Conservation (phyloP, 2,797 vertebrate species). For the Anabas testudineus region DNA sequence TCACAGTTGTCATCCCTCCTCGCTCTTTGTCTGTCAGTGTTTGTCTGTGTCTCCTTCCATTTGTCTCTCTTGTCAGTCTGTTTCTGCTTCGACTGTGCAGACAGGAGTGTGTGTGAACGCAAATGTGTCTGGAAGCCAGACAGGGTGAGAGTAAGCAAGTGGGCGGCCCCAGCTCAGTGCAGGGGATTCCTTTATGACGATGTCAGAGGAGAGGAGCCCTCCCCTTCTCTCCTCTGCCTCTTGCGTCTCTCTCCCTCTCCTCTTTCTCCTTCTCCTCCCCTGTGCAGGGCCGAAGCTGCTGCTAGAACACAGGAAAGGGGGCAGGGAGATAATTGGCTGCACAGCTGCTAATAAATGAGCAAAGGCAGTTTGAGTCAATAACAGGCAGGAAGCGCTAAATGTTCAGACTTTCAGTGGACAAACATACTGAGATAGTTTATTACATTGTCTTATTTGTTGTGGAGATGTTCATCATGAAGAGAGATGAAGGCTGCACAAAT, state of each 20-base stretch:
- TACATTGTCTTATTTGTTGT: conserved; percentile 4
- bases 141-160: conserved; percentile 79
- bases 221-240: conserved; percentile 55
- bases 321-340: conserved; percentile 83
- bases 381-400: conserved; percentile 63
- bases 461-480: not conserved
- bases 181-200: conserved; percentile 89
- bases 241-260: not conserved
- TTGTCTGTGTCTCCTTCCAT: conserved; percentile 43
- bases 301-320: conserved; percentile 84
- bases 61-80: conserved; percentile 49
- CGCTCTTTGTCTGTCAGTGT: conserved; percentile 22
- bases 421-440: conserved; percentile 21
- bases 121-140: conserved; percentile 83
- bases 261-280: conserved; percentile 44
- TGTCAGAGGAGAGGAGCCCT: conserved; percentile 80
- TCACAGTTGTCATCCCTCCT: conserved; percentile 57
- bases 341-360: conserved; percentile 86
- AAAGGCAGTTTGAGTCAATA: conserved; percentile 71
- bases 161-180: conserved; percentile 68
- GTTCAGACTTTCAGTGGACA: conserved; percentile 38
- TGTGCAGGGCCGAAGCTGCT: conserved; percentile 48
- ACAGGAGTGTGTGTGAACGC: conserved; percentile 79
- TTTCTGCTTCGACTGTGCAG: conserved; percentile 68
- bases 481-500: conserved; percentile 1